Evolutionary conservation across 2,113 vertebrate genomes (phyloP), one percentile per base, ranked within the genome.

Genomic region (Varanus komodoensis): DNA sequence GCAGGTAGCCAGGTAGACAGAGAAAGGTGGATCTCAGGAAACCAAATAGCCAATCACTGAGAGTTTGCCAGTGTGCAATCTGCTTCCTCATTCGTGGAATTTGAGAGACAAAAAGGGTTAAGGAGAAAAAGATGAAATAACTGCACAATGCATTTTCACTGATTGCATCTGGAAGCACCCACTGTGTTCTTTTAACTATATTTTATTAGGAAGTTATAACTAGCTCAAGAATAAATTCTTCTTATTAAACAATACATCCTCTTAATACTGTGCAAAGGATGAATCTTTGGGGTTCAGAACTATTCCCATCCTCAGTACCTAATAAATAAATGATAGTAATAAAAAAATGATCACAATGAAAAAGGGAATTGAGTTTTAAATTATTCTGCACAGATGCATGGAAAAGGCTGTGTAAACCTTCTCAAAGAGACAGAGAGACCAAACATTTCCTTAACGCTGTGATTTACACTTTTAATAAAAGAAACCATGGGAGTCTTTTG

Each of bases 401-500:
- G 17, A 44, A 75, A 89, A 74, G 57, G 81, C 34, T 8, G 38
- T 6, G 32, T 67, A 81, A 80, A 75, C 5, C 32, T 83, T 34
- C 15, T 61, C 68, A 89, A 73, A 61, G 12, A 89, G 61, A 85
- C 19, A 82, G 74, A 69, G 64, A 85, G 50, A 79, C 48, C 54
- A 64, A 89, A 85, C n/a, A 89, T 57, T 85, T 78, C 75, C 48
- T 85, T 89, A 89, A 38, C 61, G 79, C n/a, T n/a, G 8, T 85
- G 82, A 89, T 89, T 79, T 89, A 89, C 75, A 69, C 25, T 85
- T 89, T 89, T 89, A 85, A 89, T 89, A 89, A 89, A 89, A 54
- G n/a, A 79, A 89, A 69, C 82, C 83, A 54, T 78, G 64, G 61
- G 82, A 69, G 50, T 54, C 83, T 29, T 38, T 79, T 89, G 89